Base-by-base conservation (phyloP, 2,113 vertebrate species). In the Zosterops lateralis region DNA sequence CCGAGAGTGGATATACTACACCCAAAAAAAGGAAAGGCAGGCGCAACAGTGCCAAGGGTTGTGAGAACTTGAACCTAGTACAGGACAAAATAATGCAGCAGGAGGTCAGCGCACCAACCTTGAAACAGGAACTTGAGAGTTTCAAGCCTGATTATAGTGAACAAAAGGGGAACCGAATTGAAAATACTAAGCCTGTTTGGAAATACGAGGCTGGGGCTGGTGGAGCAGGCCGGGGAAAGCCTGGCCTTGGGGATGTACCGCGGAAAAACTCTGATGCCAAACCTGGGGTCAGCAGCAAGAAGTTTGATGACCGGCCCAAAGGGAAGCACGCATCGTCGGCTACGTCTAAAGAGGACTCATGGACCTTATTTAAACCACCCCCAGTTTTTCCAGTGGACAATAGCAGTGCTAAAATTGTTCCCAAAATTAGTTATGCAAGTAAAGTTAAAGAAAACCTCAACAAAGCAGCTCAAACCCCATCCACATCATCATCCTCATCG, bases 401-500 rank as follows among this genome's bases (percentile, higher is more conserved):
- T 94, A 99, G 99, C 98, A 99, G 99, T 95, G 99, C 99, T 97
- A 99, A 99, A 98, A 99, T 99, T 61, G 99, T 99, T 98, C 99
- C 99, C 96, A 99, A 99, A 98, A 99, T 99, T 98, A 99, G 99
- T 99, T 99, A 99, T 99, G 99, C 99, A 98, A 99, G 99, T 97
- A 99, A 99, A 99, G 99, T 99, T 97, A 99, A 99, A 98, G 99
- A 99, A 97, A 99, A 99, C 98, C 99, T 99, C 98, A 99, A 99
- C 97, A 99, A 99, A 98, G 98, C 98, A 92, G 98, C 98, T 97
- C 98, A 99, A 93, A 97, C 96, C 68, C 97, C 98, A 47, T 96
- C 97, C 42, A 64, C 93, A 0, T 95, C 96, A 0, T 95, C 96
- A 0, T 95, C 98, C 18, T 98, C 96, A 0, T 98, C 96, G 6